A percentile compares a stretch with the other conserved stretches of the same genome.
phyloP scores from a whole-genome alignment of 2,797 vertebrate genomes.

The Melanotaenia boesemani region DNA sequence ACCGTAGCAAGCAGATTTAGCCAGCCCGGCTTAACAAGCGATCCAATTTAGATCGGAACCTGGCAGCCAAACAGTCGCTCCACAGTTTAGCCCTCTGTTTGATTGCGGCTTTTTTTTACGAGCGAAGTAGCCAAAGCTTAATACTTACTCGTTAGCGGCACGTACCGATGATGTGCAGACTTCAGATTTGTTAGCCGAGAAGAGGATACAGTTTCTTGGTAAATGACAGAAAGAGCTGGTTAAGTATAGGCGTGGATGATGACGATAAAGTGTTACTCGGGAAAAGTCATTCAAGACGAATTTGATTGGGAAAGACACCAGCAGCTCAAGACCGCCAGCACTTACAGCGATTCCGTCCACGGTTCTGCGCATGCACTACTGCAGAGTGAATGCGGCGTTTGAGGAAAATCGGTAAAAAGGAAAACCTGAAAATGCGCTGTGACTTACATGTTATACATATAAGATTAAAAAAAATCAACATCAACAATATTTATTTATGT shows the following conservation, averaged over 20 bases:
- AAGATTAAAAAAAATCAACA: too few relatives aligned
- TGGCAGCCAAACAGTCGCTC: not conserved
- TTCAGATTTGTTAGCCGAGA: slow-evolving; percentile 18
- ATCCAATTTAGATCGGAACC: slow-evolving; percentile 3
- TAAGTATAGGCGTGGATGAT: not conserved
- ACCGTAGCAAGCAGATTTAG: slow-evolving; percentile 21
- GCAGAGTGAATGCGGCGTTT: not conserved
- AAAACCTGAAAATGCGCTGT: not conserved
- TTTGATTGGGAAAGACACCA: slow-evolving; percentile 16
- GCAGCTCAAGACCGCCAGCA: slow-evolving; percentile 4
- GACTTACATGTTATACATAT: too few relatives aligned
- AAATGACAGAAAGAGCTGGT: not conserved
- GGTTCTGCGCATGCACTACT: slow-evolving; percentile 46
- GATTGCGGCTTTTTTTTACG: not conserved
- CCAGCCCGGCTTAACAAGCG: slow-evolving; percentile 11
- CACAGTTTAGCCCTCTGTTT: not conserved
- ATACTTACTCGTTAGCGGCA: slow-evolving; percentile 19
- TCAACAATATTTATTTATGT: too few relatives aligned
- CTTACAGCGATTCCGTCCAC: slow-evolving; percentile 36
- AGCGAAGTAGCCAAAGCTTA: slow-evolving; percentile 9
- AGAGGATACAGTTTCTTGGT: slow-evolving; percentile 20
- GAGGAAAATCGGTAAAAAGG: not conserved
- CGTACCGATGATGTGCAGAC: slow-evolving; percentile 51
- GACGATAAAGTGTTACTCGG: not conserved
- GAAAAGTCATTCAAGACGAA: slow-evolving; percentile 39